Evolutionary conservation across 2,888 invertebrate species (phyloP), one percentile per base, ranked within the genome.

Genomic region (Eumacrocentrus americanus): DNA sequence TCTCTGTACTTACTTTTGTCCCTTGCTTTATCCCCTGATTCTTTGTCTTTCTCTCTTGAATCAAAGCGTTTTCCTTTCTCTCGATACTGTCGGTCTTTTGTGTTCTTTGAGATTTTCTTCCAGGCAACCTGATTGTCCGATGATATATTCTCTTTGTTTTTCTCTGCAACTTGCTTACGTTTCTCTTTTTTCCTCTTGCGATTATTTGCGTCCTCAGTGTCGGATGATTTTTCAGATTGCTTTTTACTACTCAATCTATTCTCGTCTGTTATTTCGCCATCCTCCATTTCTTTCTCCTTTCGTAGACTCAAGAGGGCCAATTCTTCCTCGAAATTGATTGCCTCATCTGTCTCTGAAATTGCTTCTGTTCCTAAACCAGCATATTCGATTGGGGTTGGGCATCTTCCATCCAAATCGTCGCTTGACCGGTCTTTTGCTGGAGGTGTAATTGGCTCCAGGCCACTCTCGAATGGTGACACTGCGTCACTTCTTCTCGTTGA

Each of bases 51-150:
- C 37, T 78, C 77, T 20, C 77, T 61, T 22, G 53, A 47, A 2
- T 38, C 47, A 14, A 35, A 37, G 20, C 40, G 29, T 50, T 60
- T 60, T 22, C 50, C 35, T 44, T 60, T 60, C 7, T 60, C 60
- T 9, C 60, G 60, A 50, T 60, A 60, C 18, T 42, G 51, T 11
- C 60, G 55, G 18, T 60, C 60, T 18, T 60, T 60, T n/a, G 87
- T 88, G 67, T 83, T 90, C 77, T 90, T 91, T 44, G 90, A 90
- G 9, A 91, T 82, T 77, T 93, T 93, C 73, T 93, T 94, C 83
- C 94, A 94, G 0, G 87, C 81, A 3, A 88, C 80, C 29, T 85
- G 84, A 20, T 78, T 80, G 25, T 76, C 72, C 7, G 77, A 72
- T 0, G 77, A 73, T 9, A 80, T 81, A 73, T 87, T 87, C 47